Evolutionary conservation across 2,113 vertebrate genomes (phyloP).

Genomic region (Halcyon senegalensis): DNA sequence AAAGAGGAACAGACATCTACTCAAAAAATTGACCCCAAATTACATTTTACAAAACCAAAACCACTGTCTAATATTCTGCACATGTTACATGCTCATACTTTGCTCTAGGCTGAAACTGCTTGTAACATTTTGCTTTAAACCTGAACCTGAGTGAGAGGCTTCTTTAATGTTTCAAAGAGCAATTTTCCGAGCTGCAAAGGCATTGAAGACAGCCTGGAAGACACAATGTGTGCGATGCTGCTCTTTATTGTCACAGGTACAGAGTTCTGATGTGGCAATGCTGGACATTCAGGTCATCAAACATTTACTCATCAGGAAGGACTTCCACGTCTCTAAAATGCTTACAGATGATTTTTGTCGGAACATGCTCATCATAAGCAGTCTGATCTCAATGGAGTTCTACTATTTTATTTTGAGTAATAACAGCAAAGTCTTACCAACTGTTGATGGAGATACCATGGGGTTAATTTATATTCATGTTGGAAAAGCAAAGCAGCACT

Average conservation of each 20-base stretch:
- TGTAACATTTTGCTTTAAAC: neutral
- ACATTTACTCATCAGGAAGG: neutral
- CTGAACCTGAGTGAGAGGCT: neutral
- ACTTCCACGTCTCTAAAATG: constrained; percentile 27
- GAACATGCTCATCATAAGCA: neutral
- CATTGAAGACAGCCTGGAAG: constrained; percentile 53
- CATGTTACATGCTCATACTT: neutral
- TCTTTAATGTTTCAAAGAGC: neutral
- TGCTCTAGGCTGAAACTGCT: constrained; percentile 31
- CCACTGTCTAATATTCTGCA: neutral
- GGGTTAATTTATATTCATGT: constrained; percentile 29
- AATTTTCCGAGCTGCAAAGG: neutral
- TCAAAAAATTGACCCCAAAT: neutral
- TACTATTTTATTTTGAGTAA: neutral
- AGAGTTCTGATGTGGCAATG: constrained; percentile 18
- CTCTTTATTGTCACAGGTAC: constrained; percentile 73
- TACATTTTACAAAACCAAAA: neutral
- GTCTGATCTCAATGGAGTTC: constrained; percentile 1
- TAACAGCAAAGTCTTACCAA: constrained; percentile 67
- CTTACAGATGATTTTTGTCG: neutral
- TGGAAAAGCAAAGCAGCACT: constrained; percentile 51
- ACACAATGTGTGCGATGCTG: neutral
- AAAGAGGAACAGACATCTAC: neutral
- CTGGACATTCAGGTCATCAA: constrained; percentile 21
- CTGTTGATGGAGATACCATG: constrained; percentile 32